These are phyloP conservation scores for Axinella damicornis DNA, from an alignment of 37 sponge, comb jelly and placozoan genomes.

Conservation along the genomic window DNA sequence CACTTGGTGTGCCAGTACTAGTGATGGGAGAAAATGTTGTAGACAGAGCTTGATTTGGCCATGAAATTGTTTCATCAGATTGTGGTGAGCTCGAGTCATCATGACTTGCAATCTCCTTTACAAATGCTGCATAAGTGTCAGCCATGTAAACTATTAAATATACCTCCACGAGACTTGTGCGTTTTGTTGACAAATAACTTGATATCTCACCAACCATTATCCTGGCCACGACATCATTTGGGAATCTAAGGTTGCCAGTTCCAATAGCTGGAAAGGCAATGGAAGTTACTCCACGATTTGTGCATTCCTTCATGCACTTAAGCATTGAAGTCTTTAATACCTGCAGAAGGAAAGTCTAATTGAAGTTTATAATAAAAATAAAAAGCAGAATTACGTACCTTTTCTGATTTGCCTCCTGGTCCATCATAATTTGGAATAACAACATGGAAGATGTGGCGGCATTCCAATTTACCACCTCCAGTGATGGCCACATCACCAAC, in stretches of 20 bases:
- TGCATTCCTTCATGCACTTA: conserved; percentile 44
- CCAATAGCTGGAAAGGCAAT: conserved; percentile 79
- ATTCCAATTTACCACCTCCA: conserved; percentile 40
- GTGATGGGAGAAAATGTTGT: no score
- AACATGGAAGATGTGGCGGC: conserved; percentile 55
- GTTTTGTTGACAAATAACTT: not conserved
- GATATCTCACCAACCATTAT: conserved; percentile 29
- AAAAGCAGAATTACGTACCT: conserved; percentile 27
- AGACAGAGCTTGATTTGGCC: no score
- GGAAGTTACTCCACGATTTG: conserved; percentile 1
- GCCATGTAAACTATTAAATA: conserved; percentile 47
- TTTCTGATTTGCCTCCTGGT: conserved; percentile 22
- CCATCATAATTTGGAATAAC: conserved; percentile 43
- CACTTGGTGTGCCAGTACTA: no score
- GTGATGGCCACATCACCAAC: conserved; percentile 60
- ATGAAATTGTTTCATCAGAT: no score
- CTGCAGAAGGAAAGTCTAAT: conserved; percentile 14
- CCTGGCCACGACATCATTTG: conserved; percentile 42
- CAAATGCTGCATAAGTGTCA: conserved; percentile 28
- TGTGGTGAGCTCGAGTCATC: no score
- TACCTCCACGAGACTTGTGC: conserved; percentile 9
- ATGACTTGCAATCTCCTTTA: no score
- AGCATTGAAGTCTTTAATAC: conserved; percentile 17
- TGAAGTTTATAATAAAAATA: not conserved
- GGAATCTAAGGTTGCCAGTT: conserved; percentile 57